Evolutionary conservation across 2,113 vertebrate species (phyloP).

Genomic region (Sinocyclocheilus rhinocerous): DNA sequence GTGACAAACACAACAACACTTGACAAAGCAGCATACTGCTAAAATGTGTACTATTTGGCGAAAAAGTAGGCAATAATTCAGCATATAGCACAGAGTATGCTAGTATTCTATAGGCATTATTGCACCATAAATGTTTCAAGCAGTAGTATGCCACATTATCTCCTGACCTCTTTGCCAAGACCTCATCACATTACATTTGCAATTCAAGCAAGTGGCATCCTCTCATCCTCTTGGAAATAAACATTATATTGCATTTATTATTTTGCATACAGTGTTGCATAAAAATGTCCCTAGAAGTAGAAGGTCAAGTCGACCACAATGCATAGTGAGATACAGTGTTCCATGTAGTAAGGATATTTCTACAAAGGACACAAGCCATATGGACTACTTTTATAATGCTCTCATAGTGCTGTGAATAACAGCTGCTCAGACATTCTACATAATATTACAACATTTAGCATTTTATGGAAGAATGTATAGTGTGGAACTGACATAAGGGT

Average conservation of each 20-base stretch:
- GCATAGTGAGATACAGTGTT: neutral
- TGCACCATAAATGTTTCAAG: neutral
- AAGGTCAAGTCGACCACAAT: neutral
- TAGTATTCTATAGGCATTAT: neutral
- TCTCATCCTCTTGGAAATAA: neutral
- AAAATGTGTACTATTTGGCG: neutral
- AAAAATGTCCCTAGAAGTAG: neutral
- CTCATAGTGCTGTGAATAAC: too few species aligned
- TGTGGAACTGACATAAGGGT: neutral
- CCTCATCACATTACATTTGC: neutral
- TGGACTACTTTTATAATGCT: too few species aligned
- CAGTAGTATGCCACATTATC: neutral
- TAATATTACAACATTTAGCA: neutral
- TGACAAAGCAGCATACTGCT: neutral
- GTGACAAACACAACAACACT: neutral
- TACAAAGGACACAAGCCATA: neutral
- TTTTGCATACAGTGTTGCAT: neutral
- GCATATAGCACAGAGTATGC: neutral
- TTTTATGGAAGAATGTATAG: neutral
- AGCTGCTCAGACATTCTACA: too few species aligned
- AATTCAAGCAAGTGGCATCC: constrained; percentile 1
- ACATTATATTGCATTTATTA: neutral
- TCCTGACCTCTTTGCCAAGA: neutral
- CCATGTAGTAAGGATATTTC: neutral
- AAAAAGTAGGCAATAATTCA: neutral